Evolutionary conservation across 2,888 invertebrate species (phyloP), one percentile per base, ranked within the genome.

Genomic region (Dicyrtomina minuta): DNA sequence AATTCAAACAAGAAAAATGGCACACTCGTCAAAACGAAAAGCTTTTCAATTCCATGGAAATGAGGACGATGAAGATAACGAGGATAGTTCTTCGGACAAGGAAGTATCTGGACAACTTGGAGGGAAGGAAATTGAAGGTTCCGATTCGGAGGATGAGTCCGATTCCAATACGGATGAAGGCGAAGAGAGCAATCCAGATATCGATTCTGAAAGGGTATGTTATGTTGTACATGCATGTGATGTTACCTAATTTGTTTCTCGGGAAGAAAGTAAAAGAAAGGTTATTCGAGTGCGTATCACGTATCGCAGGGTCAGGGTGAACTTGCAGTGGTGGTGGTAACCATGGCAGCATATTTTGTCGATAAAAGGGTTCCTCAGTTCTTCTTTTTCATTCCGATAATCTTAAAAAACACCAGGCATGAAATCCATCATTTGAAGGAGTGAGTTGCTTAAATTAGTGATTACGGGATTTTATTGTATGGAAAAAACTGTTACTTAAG

Each of bases 131-230:
- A n/a, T n/a, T n/a, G n/a, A n/a, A 20, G 56, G 15, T 20, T 20
- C 56, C 15, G 20, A 56, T 33, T 8, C 8, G 33, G 33, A 33
- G 3, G 33, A 33, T 33, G 33, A 8, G 3, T 33, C 33, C 33
- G 33, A 33, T 33, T 33, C 33, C 33, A 8, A 33, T 33, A 5
- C 33, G 4, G 33, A 8, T 33, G 33, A 5, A 5, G 33, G 8
- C 8, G 4, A 33, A 8, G 33, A 33, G 33, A 33, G 64, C 17
- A 66, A 49, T 17, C 70, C 65, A 44, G 53, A 55, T 13, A 59
- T 53, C 20, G 68, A 68, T 13, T 22, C 68, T 13, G 62, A 70
- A 53, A 61, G 53, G 43, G 60, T 69, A 71, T 43, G n/a, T 39
- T 66, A n/a, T 13, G 15, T 53, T 33, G 3, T 8, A 33, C 8